Evolutionary conservation across 2,797 vertebrate species (phyloP), one percentile per base, ranked within the genome.

Genomic region (Sylvilagus floridanus): DNA sequence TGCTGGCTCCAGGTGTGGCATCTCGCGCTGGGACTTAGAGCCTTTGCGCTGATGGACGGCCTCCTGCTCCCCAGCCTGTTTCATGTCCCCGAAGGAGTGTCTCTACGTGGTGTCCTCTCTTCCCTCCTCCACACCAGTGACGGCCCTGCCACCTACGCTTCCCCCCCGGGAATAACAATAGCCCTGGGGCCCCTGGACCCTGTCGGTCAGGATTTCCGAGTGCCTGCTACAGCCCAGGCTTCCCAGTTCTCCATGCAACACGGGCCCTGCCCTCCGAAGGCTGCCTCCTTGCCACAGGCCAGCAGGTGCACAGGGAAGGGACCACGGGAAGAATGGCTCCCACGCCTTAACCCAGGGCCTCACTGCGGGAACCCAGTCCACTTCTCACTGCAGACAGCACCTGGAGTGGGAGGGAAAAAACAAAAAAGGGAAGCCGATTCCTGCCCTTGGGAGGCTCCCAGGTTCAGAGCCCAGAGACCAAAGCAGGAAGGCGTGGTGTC

Each of bases 51-150:
- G 35, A 16, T 30, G 37, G 66, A 71, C 66, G 73, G 17, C 21
- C 26, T 54, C 19, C 47, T 62, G n/a, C 52, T 69, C 10, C 11
- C 68, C 54, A 30, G 14, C 81, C 65, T 88, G 10, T 60, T 60
- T 62, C 66, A 63, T 57, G n/a, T 60, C 62, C 50, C 37, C 72
- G 4, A 13, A 69, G 42, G 11, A 66, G 71, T 7, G n/a, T 21
- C 30, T 7, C 22, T 28, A 1, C 8, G 14, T 0, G 0, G 10
- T 21, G 73, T 14, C 26, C 30, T 21, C 26, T 66, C 11, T 30
- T 16, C 3, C 42, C 28, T 88, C 28, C 28, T 6, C 42, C 28
- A 24, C 2, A 5, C 21, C n/a, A 30, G 28, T 11, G 26, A 63
- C 50, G 26, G 52, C 17, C n/a, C 47, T 62, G 50, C 24, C 28